phyloP scores from a whole-genome alignment of 2,113 vertebrate species.

The Brachypteracias leptosomus region DNA sequence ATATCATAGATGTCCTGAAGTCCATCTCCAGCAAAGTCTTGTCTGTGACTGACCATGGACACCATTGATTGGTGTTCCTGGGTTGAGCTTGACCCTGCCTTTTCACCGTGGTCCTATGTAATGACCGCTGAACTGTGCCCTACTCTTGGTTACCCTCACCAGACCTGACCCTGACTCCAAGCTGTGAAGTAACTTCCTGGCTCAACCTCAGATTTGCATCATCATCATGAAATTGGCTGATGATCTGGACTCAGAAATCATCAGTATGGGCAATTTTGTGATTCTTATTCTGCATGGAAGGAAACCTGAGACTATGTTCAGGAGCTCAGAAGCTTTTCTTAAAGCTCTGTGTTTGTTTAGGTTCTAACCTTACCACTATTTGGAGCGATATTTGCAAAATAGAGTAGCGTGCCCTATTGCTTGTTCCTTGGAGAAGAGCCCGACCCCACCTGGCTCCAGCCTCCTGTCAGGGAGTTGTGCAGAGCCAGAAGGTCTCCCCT shows the following conservation, averaged over 20 bases:
- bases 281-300: background rate
- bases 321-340: background rate
- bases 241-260: background rate
- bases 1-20: too few relatives aligned
- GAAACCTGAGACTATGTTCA: background rate
- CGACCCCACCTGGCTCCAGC: too few relatives aligned
- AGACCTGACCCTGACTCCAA: background rate
- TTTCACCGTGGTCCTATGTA: background rate
- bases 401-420: too few relatives aligned
- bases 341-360: background rate
- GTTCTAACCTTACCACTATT: background rate
- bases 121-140: background rate
- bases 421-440: too few relatives aligned
- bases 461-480: too few relatives aligned
- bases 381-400: background rate
- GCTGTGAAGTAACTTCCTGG: background rate
- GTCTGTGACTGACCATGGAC: background rate
- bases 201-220: background rate
- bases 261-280: background rate
- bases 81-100: background rate
- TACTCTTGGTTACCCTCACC: background rate
- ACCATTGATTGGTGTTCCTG: background rate
- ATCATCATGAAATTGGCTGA: background rate
- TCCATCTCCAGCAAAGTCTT: background rate
- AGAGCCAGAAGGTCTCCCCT: too few relatives aligned